Conservation (phyloP, 1,140 invertebrate species). For the Agrilus planipennis region DNA sequence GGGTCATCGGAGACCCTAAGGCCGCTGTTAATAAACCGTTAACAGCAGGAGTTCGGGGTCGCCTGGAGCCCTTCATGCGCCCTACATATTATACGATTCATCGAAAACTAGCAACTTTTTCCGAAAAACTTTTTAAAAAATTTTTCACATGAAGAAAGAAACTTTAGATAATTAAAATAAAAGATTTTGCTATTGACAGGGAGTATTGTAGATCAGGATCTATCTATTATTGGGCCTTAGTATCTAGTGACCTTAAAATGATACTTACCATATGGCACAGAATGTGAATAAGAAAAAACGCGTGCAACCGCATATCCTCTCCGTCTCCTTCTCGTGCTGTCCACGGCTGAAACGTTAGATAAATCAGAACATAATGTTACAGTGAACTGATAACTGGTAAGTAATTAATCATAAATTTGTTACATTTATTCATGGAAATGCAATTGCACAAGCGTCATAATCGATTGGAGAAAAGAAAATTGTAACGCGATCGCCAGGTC, state of each 20-base stretch:
- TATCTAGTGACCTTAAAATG: background rate
- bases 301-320: slow-evolving; percentile 36
- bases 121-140: background rate
- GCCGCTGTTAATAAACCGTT: background rate
- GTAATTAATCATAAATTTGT: too few relatives aligned
- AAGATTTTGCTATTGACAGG: background rate
- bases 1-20: background rate
- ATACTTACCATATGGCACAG: slow-evolving; percentile 39
- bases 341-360: slow-evolving; percentile 4
- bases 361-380: slow-evolving; percentile 3
- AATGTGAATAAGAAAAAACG: slow-evolving; percentile 36
- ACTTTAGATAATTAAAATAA: too few relatives aligned
- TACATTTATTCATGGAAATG: slow-evolving; percentile 10
- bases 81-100: slow-evolving; percentile 1
- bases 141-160: background rate
- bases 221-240: background rate
- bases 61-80: background rate
- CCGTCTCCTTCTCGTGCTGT: too few relatives aligned
- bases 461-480: too few relatives aligned
- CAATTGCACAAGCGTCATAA: slow-evolving; percentile 14
- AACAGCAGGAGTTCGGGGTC: background rate
- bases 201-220: background rate
- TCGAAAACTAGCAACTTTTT: background rate
- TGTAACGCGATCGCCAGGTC: too few relatives aligned
- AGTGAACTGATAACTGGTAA: too few relatives aligned